A percentile compares a stretch with the other conserved stretches of the same genome.
Conservation (phyloP, 2,888 invertebrate species). For the Apomyelois bistriatella region DNA sequence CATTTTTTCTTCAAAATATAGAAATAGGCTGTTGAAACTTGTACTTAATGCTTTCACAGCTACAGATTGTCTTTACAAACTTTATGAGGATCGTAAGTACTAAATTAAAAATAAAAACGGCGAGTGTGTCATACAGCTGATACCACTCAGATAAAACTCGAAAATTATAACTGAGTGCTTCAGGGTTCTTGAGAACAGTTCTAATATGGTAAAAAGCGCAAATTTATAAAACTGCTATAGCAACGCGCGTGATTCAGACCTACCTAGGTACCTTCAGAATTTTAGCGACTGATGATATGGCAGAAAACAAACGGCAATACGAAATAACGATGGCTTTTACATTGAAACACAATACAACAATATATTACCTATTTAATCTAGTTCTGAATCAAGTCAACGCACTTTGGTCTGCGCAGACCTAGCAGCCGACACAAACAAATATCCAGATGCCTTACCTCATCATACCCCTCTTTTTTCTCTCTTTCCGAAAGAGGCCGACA, state of each 20-base stretch:
- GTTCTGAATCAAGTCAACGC: slow-evolving; percentile 37
- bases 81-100: too few relatives aligned
- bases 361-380: slow-evolving; percentile 22
- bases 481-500: slow-evolving; percentile 96
- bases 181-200: too few relatives aligned
- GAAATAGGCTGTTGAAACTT: too few relatives aligned
- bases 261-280: neutral
- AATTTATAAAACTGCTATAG: neutral
- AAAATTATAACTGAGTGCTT: too few relatives aligned
- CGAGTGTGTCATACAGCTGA: too few relatives aligned
- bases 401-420: slow-evolving; percentile 35
- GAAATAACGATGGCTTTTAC: neutral
- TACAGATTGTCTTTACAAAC: too few relatives aligned
- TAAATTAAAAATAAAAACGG: too few relatives aligned
- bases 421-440: slow-evolving; percentile 36
- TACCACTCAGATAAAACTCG: too few relatives aligned
- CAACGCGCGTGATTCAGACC: slow-evolving; percentile 5
- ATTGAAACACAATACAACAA: slow-evolving; percentile 15
- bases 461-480: slow-evolving; percentile 87
- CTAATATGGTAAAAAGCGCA: too few relatives aligned
- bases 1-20: too few relatives aligned
- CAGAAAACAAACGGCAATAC: neutral
- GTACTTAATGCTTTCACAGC: too few relatives aligned
- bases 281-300: neutral
- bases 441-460: slow-evolving; percentile 67